Evolutionary conservation across 2,888 invertebrate genomes (phyloP), one percentile per base, ranked within the genome.

Genomic region (Punctoribates punctum): DNA sequence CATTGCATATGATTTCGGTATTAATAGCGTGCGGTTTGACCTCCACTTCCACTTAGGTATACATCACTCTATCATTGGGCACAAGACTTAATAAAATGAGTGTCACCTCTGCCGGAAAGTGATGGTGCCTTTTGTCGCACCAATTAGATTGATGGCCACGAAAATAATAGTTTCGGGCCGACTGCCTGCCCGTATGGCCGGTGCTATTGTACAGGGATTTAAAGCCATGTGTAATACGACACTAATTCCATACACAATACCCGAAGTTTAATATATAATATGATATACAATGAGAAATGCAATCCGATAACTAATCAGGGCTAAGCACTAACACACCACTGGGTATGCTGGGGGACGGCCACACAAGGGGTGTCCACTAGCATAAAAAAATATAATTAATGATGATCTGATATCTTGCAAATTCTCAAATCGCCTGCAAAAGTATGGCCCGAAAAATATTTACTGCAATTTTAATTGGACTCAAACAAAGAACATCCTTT

Each of bases 111-210:
- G n/a, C 65, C 65, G 65, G 65, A 65, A 65, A 65, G 34, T 34
- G 34, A 29, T 34, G 65, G 65, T 65, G 65, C n/a, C 29, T 38
- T 51, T 65, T n/a, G 65, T 65, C 65, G 29, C 65, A 65, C 65
- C 29, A 34, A 60, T 34, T 65, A 13, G 11, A 65, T 65, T 65
- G 65, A 65, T 65, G 65, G 34, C 34, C 65, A 65, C n/a, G n/a
- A 27, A 60, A 60, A 23, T 29, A 11, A 1, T 57, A 25, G 29
- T n/a, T 5, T 8, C 11, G 60, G 27, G 23, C 17, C 20, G 4
- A 20, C 54, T 4, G 20, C 2, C n/a, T 20, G 20, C 20, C 17
- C 54, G 20, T 54, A 25, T 25, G 57, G 11, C 25, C 8, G 15
- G 9, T 25, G 57, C 25, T 9, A 57, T 34, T n/a, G 5, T 54